Base-by-base conservation (phyloP, 2,113 vertebrate genomes). In the Tupaia chinensis region DNA sequence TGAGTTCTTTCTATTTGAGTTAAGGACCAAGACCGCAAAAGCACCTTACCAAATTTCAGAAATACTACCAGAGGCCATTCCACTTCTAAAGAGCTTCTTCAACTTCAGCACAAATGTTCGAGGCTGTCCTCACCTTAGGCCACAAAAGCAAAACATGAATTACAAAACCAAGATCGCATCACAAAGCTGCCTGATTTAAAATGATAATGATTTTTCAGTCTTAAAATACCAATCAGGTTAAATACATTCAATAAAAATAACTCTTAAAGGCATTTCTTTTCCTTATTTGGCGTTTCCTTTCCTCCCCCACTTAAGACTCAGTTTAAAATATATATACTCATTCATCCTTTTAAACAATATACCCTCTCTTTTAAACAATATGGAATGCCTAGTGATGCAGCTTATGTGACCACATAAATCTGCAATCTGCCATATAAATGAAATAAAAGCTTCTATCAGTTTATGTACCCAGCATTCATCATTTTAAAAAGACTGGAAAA, bases 201-300 rank as follows among this genome's bases (percentile, higher is more conserved):
- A 70, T 29, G 73, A 80, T 13, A 77, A 82, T 65, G 29, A 23
- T 63, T 83, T 83, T 96, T 85, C 25, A 74, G 70, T 25, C 86
- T 93, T 87, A 61, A 92, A 79, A 87, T 53, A 94, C 92, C 23
- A 96, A 96, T 78, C 63, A 94, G 91, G 89, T 87, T 79, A 89
- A 91, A 91, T 74, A 93, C 85, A 93, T 32, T 97, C 78, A 89
- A 34, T 56, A 73, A 91, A 91, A 85, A 17, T 44, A 94, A 87
- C 22, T 90, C 58, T 65, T 34, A 85, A 83, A 97, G 94, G 90
- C 69, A 78, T 32, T 25, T 80, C 72, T 53, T 93, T 79, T 92
- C 65, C 70, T 88, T 72, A 84, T 74, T 76, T 56, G 61, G 79
- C 68, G 29, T 74, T 76, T 84, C 34, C 22, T 84, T 79, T 44